Base-by-base conservation (phyloP, 1,140 invertebrate genomes). In the Berghia stephanieae region DNA sequence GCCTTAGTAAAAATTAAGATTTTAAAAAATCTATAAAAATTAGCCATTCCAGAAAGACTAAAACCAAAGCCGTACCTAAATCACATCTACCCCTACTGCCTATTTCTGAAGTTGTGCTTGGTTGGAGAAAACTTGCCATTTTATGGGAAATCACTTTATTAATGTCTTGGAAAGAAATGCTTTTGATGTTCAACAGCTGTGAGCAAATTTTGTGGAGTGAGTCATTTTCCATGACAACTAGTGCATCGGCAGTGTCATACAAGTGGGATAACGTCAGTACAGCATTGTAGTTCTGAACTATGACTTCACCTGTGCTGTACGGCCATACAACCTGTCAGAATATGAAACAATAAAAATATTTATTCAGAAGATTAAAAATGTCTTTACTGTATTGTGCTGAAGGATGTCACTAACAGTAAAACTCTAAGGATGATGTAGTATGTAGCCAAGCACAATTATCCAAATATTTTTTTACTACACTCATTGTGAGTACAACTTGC, bases 261-360 rank as follows among this genome's bases (percentile, higher is more conserved):
- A 91, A 80, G 66, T 89, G 86, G 13, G 88, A 85, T 21, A 90
- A 81, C 27, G 88, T 90, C 55, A 91, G 81, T 36, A 90, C 74
- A 27, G 90, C 85, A 81, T 91, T 91, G 79, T 91, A 91, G 79
- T 88, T 90, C 83, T 91, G 90, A 4, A 91, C 86, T 52, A 88
- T 89, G 5, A 91, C 89, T 82, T 91, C 90, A 31, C 90, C 90
- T 38, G 83, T 88, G 42, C 82, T 83, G 79, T 90, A 90, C 0
- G 90, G 90, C 87, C 88, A 89, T 1, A 91, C 89, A 18, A 88
- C 89, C 80, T 90, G 88, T 74, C 90, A 91, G 6, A 92, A 66
- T 8, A 93, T 89, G 46, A 88, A 89, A 10, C 38, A 67, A 21
- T 18, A 60, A 21, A 67, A 67, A 13, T n/a, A 49, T 13, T 49